Conservation (phyloP, 2,797 vertebrate species). For the Apogon talboti region DNA sequence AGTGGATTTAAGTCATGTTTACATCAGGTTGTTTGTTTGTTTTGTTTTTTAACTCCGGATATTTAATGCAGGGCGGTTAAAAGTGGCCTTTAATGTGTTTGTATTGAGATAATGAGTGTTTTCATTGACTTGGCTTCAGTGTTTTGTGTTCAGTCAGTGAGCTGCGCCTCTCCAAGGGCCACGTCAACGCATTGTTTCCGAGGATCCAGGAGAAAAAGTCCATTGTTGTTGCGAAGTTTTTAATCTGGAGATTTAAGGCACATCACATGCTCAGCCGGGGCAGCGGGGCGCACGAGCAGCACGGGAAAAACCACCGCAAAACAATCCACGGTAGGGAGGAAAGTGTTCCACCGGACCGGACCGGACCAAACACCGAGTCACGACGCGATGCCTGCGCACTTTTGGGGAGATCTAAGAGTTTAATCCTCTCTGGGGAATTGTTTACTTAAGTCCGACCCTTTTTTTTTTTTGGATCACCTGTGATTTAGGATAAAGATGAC, state of each 20-base stretch:
- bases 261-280: constrained; percentile 81
- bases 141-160: constrained; percentile 24
- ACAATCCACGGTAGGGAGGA: constrained; percentile 41
- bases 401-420: constrained; percentile 17
- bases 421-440: constrained; percentile 3
- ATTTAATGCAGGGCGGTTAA: no score
- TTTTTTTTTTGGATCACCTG: background rate
- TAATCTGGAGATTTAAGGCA: constrained; percentile 81
- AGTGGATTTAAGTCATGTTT: background rate
- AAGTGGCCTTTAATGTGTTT: no score
- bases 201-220: constrained; percentile 75
- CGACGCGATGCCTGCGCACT: constrained; percentile 16
- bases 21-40: background rate
- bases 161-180: constrained; percentile 47
- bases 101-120: no score
- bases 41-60: background rate
- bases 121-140: background rate
- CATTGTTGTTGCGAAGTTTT: constrained; percentile 80
- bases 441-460: background rate
- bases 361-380: background rate
- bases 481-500: constrained; percentile 72
- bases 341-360: constrained; percentile 20
- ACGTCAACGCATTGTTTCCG: constrained; percentile 61
- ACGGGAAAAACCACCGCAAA: constrained; percentile 36
- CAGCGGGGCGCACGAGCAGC: constrained; percentile 31